phyloP scores from a whole-genome alignment of 2,797 vertebrate species.

The Bradypodion pumilum region DNA sequence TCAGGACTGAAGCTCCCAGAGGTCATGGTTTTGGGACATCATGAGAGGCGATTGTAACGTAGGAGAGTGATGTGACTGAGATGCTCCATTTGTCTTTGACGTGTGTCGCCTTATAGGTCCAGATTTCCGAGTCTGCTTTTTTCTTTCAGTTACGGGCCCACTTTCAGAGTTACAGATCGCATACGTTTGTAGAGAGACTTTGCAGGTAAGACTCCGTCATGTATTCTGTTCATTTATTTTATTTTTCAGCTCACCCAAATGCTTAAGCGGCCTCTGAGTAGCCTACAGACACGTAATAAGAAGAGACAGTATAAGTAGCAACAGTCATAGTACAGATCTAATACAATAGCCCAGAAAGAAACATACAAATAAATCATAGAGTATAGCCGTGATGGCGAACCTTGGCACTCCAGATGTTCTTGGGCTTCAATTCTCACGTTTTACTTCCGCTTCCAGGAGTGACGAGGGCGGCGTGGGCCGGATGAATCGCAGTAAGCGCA shows the following conservation, averaged over 20 bases:
- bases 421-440: too few relatives aligned
- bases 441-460: too few relatives aligned
- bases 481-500: too few relatives aligned
- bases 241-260: background rate
- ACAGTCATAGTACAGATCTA: too few relatives aligned
- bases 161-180: conserved; percentile 95
- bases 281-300: too few relatives aligned
- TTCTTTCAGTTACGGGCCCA: conserved; percentile 90
- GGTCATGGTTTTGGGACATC: background rate
- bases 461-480: too few relatives aligned
- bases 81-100: background rate
- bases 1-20: background rate
- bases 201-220: conserved; percentile 83
- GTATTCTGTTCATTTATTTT: background rate
- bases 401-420: too few relatives aligned
- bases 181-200: conserved; percentile 93
- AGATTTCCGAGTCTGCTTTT: conserved; percentile 21
- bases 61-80: background rate
- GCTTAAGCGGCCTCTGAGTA: background rate
- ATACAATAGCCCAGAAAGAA: too few relatives aligned
- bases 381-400: too few relatives aligned
- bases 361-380: too few relatives aligned
- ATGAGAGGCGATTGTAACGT: background rate
- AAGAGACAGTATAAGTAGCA: too few relatives aligned
- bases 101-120: background rate